Conservation (phyloP, 2,113 vertebrate genomes). For the Marmota monax region DNA sequence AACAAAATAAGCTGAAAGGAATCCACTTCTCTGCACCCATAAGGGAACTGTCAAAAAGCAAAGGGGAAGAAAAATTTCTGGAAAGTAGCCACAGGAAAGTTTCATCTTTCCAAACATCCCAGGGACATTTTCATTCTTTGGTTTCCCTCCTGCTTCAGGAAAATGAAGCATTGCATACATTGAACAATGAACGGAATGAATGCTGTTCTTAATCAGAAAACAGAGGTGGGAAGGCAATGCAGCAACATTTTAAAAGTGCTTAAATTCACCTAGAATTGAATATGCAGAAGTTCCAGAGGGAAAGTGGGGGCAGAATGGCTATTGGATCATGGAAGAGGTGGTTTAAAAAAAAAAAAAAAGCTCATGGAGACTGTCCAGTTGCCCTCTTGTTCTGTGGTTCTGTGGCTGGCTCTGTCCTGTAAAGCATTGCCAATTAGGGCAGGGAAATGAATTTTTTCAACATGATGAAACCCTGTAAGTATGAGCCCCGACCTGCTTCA, state of each 20-base stretch:
- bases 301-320: background rate
- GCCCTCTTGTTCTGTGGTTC: background rate
- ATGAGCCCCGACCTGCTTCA: background rate
- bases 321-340: background rate
- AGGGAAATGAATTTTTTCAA: background rate
- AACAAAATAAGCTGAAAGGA: background rate
- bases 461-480: background rate
- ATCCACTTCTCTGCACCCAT: background rate
- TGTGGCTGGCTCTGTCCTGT: background rate
- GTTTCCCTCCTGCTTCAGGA: constrained; percentile 50
- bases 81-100: background rate
- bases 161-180: background rate
- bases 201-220: background rate
- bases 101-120: background rate
- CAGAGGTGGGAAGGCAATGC: background rate
- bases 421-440: background rate
- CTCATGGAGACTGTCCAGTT: background rate
- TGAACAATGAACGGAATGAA: background rate
- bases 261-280: background rate
- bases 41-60: background rate
- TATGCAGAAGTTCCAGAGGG: background rate
- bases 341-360: no score
- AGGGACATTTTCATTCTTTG: background rate
- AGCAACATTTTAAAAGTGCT: background rate
- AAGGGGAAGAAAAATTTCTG: background rate